Percentiles rank a stretch among this genome's conserved stretches.
phyloP scores from a whole-genome alignment of 2,797 vertebrate genomes.

The Sebastes umbrosus region DNA sequence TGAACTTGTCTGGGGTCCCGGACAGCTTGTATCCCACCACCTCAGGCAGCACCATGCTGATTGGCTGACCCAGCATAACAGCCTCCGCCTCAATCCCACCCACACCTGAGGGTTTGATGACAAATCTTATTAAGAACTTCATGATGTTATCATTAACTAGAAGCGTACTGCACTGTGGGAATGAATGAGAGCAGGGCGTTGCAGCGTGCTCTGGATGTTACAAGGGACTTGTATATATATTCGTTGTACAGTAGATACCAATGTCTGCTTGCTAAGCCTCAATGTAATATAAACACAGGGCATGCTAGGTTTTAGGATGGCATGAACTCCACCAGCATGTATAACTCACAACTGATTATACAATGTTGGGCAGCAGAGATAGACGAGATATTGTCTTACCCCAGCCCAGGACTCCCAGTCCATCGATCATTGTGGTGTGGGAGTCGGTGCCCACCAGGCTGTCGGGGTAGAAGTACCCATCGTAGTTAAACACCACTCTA shows the following conservation, averaged over 20 bases:
- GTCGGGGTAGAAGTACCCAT: slow-evolving; percentile 93
- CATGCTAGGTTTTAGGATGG: background rate
- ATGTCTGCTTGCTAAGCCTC: too few species aligned
- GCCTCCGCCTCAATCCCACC: slow-evolving; percentile 98
- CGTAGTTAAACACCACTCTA: slow-evolving; percentile 91
- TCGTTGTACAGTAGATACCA: too few species aligned
- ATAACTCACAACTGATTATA: background rate
- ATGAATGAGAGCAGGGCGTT: too few species aligned
- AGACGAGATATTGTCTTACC: slow-evolving; percentile 80
- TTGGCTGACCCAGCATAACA: slow-evolving; percentile 97
- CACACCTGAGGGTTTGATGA: slow-evolving; percentile 83
- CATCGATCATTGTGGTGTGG: slow-evolving; percentile 98
- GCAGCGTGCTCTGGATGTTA: too few species aligned
- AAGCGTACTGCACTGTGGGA: background rate
- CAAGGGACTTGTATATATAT: too few species aligned
- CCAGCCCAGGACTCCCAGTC: slow-evolving; percentile 96
- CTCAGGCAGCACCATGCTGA: slow-evolving; percentile 97
- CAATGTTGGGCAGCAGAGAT: background rate
- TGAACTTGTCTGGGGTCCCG: slow-evolving; percentile 87
- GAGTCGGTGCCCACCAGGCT: slow-evolving; percentile 98
- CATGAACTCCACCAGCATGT: background rate
- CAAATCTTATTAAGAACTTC: background rate
- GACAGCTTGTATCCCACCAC: slow-evolving; percentile 93
- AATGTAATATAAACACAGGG: too few species aligned
- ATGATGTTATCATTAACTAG: background rate